phyloP scores from a whole-genome alignment of 2,113 vertebrate genomes.

The Felis chaus region DNA sequence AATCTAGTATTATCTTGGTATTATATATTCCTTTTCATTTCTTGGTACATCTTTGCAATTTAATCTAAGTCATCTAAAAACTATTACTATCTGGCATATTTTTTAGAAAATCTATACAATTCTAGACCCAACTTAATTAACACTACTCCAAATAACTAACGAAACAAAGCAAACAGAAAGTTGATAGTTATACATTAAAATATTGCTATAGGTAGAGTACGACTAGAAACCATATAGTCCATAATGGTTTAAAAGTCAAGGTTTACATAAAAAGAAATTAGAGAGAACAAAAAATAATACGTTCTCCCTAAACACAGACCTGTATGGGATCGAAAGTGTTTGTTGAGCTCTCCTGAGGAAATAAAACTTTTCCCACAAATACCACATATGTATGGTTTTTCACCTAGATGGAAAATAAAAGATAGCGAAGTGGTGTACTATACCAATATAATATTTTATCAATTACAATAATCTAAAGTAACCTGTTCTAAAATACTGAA shows the following conservation, averaged over 20 bases:
- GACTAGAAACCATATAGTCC: slow-evolving; percentile 47
- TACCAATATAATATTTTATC: slow-evolving; percentile 74
- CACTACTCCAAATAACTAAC: slow-evolving; percentile 43
- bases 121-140: slow-evolving; percentile 58
- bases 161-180: slow-evolving; percentile 38
- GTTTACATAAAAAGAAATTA: slow-evolving; percentile 72
- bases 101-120: slow-evolving; percentile 39
- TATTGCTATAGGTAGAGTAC: slow-evolving; percentile 35
- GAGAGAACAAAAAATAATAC: slow-evolving; percentile 74
- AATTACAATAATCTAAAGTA: slow-evolving; percentile 72
- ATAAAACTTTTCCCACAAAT: slow-evolving; percentile 94
- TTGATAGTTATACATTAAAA: slow-evolving; percentile 60
- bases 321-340: slow-evolving; percentile 95
- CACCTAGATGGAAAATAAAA: slow-evolving; percentile 87
- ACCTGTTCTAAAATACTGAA: slow-evolving; percentile 60
- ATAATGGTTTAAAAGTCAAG: slow-evolving; percentile 73
- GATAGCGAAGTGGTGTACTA: slow-evolving; percentile 80
- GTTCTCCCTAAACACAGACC: slow-evolving; percentile 88
- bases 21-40: slow-evolving; percentile 49
- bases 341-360: slow-evolving; percentile 96
- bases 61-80: slow-evolving; percentile 37
- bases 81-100: slow-evolving; percentile 44
- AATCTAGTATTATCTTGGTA: slow-evolving; percentile 29
- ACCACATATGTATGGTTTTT: slow-evolving; percentile 93
- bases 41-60: slow-evolving; percentile 30